Base-by-base conservation (phyloP, 2,888 invertebrate species). In the Nomada fabriciana region DNA sequence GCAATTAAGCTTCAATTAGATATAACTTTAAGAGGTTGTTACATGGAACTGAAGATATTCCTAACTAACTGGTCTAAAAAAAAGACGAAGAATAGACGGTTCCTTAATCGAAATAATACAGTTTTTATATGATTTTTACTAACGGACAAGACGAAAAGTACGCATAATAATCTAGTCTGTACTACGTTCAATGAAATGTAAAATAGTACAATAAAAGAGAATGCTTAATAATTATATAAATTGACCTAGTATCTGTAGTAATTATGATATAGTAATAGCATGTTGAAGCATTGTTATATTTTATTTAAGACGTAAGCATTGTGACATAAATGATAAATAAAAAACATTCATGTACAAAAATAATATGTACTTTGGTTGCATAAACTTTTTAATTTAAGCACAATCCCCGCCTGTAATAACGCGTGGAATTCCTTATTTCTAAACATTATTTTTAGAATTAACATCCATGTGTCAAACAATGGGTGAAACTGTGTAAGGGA, bases 271-370 rank as follows among this genome's bases (percentile, higher is more conserved):
- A 23, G 18, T 20, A 55, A 53, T 53, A 13, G 15, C 4, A 23
- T 25, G 15, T 2, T 20, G 15, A 18, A 55, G 25, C n/a, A 55
- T 70, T 68, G 55, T 25, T 50, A 63, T 43, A 23, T 20, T 73
- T 43, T n/a, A 42, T 20, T 72, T 29, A 29, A 29, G 7, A 29
- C 29, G 29, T 4, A 29, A 29, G 29, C 29, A 29, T 29, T 29
- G 10, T 47, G 47, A 47, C 3, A 15, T 47, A 47, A 13, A 47
- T 68, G 57, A 23, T 18, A 64, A 69, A 73, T 73, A 73, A 78
- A 72, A 42, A 36, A 42, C 20, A 25, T 60, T 78, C n/a, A 43
- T 53, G 10, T 53, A 25, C 23, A 57, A 78, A 72, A 55, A 11
- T 55, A 42, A 15, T 67, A 5, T 25, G 25, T n/a, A 55, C 13